Conservation (phyloP, 2,797 vertebrate species). For the Cirrhinus molitorella region DNA sequence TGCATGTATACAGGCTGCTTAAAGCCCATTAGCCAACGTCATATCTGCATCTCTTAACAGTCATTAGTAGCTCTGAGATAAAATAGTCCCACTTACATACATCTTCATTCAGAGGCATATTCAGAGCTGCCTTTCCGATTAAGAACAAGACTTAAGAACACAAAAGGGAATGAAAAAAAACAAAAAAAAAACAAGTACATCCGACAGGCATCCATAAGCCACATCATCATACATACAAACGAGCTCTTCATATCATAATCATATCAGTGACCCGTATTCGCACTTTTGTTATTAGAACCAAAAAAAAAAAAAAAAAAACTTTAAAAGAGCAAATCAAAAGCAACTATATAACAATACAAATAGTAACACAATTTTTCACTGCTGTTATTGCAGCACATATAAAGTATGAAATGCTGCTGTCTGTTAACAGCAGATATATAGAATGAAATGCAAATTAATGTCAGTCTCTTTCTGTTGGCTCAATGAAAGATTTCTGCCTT, state of each 20-base stretch:
- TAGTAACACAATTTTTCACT: not conserved
- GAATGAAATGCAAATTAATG: not conserved
- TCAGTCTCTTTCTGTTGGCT: not conserved
- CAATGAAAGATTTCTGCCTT: not conserved
- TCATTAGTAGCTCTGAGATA: constrained; percentile 63
- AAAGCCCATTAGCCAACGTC: constrained; percentile 72
- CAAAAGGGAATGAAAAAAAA: constrained; percentile 40
- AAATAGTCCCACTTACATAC: constrained; percentile 21
- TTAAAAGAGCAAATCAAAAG: not conserved
- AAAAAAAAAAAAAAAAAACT: not conserved
- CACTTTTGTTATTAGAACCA: constrained; percentile 18
- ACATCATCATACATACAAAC: constrained; percentile 76
- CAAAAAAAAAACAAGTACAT: constrained; percentile 73
- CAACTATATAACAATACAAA: not conserved
- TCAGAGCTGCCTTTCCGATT: constrained; percentile 69
- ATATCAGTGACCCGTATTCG: constrained; percentile 58
- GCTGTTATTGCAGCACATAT: not conserved
- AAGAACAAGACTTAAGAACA: constrained; percentile 58
- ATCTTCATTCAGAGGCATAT: constrained; percentile 55
- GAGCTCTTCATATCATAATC: constrained; percentile 59
- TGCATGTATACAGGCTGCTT: constrained; percentile 25
- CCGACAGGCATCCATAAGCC: constrained; percentile 58
- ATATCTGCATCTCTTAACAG: constrained; percentile 73
- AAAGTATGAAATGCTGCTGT: not conserved
- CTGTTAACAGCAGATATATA: constrained; percentile 1